phyloP scores from a whole-genome alignment of 2,888 invertebrate genomes.

The Coleophora deauratella region DNA sequence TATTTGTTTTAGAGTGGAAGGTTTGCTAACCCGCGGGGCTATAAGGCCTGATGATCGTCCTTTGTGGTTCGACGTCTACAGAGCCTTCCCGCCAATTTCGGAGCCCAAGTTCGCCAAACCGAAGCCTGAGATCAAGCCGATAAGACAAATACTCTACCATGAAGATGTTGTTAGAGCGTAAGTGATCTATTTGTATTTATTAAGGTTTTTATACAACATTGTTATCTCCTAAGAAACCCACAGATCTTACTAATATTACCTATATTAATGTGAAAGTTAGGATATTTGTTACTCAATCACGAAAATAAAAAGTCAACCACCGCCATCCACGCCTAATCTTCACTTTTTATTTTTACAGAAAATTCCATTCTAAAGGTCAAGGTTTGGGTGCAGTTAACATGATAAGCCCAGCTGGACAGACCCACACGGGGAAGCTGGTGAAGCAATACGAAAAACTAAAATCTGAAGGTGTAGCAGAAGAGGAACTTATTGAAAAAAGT shows the following conservation, averaged over 20 bases:
- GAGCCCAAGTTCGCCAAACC: constrained; percentile 86
- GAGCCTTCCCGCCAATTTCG: constrained; percentile 89
- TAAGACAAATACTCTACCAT: constrained; percentile 84
- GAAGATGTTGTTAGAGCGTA: constrained; percentile 92
- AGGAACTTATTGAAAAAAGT: constrained; percentile 61
- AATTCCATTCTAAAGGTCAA: constrained; percentile 77
- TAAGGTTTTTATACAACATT: too few species aligned
- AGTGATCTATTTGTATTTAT: constrained; percentile 32
- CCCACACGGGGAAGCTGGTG: constrained; percentile 76
- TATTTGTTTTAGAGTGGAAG: constrained; percentile 81
- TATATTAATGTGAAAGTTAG: too few species aligned
- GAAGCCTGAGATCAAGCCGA: constrained; percentile 69
- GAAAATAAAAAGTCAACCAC: too few species aligned
- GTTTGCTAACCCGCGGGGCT: constrained; percentile 85
- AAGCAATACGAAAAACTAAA: constrained; percentile 75
- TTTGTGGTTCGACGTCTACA: constrained; percentile 94
- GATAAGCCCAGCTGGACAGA: constrained; percentile 60
- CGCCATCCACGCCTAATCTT: too few species aligned
- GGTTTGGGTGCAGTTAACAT: constrained; percentile 73
- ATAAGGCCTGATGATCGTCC: constrained; percentile 89
- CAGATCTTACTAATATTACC: too few species aligned
- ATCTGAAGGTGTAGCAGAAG: constrained; percentile 64
- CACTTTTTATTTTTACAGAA: constrained; percentile 58
- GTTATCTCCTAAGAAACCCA: too few species aligned
- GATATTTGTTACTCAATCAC: too few species aligned